These are phyloP conservation scores for Ammodytes marinus DNA, from an alignment of 2,113 vertebrate genomes.

Conservation along the genomic window DNA sequence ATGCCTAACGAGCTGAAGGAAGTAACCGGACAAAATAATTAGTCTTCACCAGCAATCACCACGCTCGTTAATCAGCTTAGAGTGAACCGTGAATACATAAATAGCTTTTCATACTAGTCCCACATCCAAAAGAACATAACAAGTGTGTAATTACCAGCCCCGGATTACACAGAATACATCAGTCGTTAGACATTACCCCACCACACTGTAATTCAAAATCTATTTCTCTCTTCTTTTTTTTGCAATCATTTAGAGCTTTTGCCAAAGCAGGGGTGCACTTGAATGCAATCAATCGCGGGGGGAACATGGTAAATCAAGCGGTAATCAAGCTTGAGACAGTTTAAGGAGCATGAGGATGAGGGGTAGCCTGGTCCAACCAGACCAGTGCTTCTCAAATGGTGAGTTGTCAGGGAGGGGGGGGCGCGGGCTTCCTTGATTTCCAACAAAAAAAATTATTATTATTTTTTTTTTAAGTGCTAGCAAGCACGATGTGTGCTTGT, in stretches of 20 bases:
- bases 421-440: too few relatives aligned
- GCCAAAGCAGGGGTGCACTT: not conserved
- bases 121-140: constrained; percentile 58
- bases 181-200: constrained; percentile 38
- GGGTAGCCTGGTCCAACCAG: not conserved
- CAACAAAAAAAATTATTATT: too few relatives aligned
- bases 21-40: constrained; percentile 72
- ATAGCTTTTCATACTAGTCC: constrained; percentile 55
- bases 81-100: constrained; percentile 66
- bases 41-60: constrained; percentile 68
- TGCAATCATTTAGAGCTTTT: constrained; percentile 20
- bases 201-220: constrained; percentile 15
- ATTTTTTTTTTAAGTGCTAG: too few relatives aligned
- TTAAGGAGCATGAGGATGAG: constrained; percentile 35
- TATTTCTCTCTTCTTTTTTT: not conserved
- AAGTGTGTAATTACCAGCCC: constrained; percentile 58
- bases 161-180: constrained; percentile 47
- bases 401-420: too few relatives aligned
- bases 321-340: constrained; percentile 44
- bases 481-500: too few relatives aligned
- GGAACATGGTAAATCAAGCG: constrained; percentile 35
- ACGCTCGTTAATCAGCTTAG: constrained; percentile 70
- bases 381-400: too few relatives aligned
- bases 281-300: constrained; percentile 33
- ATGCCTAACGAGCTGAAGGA: constrained; percentile 54